These are phyloP conservation scores for Chlamydotis undulata DNA, from an alignment of 2,113 vertebrate species.

Conservation along the genomic window DNA sequence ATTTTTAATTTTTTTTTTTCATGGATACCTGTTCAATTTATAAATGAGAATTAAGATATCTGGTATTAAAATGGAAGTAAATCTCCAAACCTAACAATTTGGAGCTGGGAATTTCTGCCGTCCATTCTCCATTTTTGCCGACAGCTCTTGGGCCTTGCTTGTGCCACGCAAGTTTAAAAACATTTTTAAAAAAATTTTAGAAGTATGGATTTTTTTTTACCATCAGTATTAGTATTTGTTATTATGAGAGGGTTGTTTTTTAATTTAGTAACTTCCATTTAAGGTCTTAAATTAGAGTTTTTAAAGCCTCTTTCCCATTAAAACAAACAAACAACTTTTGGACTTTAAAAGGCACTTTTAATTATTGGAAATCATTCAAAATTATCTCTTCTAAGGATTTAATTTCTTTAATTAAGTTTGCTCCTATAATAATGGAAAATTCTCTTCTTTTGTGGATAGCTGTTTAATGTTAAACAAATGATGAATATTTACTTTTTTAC, in stretches of 20 bases:
- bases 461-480: neutral
- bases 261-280: neutral
- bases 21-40: neutral
- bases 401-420: neutral
- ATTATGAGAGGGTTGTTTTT: neutral
- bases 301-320: neutral
- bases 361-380: neutral
- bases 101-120: neutral
- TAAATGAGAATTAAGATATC: neutral
- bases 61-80: neutral
- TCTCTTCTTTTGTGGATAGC: neutral
- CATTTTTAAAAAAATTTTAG: neutral
- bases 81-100: neutral
- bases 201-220: neutral
- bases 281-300: neutral
- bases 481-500: neutral
- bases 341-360: neutral
- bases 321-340: neutral
- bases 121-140: neutral
- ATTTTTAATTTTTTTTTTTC: neutral
- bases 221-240: neutral
- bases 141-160: neutral
- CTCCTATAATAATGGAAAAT: neutral
- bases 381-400: neutral
- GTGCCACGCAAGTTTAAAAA: neutral